phyloP scores from a whole-genome alignment of 2,113 vertebrate genomes.

The Leptobrachium leishanense region DNA sequence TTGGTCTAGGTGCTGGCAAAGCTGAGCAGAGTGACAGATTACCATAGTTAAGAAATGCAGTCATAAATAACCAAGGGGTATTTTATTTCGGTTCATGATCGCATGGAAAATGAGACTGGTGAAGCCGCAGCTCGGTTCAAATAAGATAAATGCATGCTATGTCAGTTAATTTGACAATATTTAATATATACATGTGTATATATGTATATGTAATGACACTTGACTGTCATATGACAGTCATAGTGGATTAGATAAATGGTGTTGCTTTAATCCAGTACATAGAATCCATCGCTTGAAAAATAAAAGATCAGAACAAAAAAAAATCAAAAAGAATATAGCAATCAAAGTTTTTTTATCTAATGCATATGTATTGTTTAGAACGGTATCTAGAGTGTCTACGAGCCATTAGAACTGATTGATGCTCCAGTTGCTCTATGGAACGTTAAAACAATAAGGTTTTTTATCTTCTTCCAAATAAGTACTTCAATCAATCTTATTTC shows the following conservation, averaged over 20 bases:
- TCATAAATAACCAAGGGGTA: slow-evolving; percentile 45
- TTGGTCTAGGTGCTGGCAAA: slow-evolving; percentile 44
- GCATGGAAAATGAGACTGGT: slow-evolving; percentile 32
- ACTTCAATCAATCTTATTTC: slow-evolving; percentile 16
- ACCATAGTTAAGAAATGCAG: slow-evolving; percentile 31
- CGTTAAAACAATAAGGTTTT: slow-evolving; percentile 16
- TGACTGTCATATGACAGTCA: not conserved
- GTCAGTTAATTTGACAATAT: not conserved
- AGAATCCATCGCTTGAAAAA: slow-evolving; percentile 11
- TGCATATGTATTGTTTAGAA: slow-evolving; percentile 30
- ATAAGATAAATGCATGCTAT: slow-evolving; percentile 4
- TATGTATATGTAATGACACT: not conserved
- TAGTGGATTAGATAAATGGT: slow-evolving; percentile 5
- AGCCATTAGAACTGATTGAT: slow-evolving; percentile 7
- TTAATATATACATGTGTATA: not conserved
- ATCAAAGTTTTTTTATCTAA: slow-evolving; percentile 29
- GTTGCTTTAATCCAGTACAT: slow-evolving; percentile 28
- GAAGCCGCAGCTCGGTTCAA: slow-evolving; percentile 7
- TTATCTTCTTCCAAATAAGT: slow-evolving; percentile 31
- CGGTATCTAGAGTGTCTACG: slow-evolving; percentile 25
- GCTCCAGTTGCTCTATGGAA: slow-evolving; percentile 5
- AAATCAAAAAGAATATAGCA: slow-evolving; percentile 20
- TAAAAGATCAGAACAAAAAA: not conserved
- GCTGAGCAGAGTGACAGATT: slow-evolving; percentile 13
- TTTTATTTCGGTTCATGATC: slow-evolving; percentile 47